These are phyloP conservation scores for Tipula vernalis DNA, from an alignment of 2,888 invertebrate species.

Conservation along the genomic window DNA sequence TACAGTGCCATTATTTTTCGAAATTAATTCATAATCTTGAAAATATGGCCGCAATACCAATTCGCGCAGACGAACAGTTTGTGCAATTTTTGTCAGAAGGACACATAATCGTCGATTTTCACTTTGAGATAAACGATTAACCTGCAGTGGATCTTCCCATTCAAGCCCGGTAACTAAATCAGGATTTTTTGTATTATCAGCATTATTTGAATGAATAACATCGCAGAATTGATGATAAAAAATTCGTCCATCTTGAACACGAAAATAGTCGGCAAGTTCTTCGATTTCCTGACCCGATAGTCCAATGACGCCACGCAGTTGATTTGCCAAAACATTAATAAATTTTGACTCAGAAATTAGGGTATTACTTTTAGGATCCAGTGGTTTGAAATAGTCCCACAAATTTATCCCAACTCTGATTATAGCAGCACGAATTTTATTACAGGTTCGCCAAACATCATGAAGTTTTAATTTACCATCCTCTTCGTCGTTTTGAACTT, in stretches of 20 bases:
- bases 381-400: conserved; percentile 53
- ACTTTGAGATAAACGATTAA: conserved; percentile 47
- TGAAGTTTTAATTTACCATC: conserved; percentile 32
- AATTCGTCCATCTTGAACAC: conserved; percentile 65
- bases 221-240: conserved; percentile 63
- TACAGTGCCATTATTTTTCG: conserved; percentile 61
- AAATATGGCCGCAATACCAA: conserved; percentile 55
- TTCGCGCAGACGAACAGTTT: conserved; percentile 41
- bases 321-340: conserved; percentile 53
- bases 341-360: conserved; percentile 65
- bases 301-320: conserved; percentile 51
- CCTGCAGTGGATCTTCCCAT: conserved; percentile 58
- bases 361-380: conserved; percentile 54
- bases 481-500: background rate
- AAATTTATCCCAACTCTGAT: conserved; percentile 60
- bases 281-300: conserved; percentile 58
- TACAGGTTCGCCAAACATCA: conserved; percentile 66
- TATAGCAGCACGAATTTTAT: conserved; percentile 64
- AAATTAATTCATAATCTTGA: conserved; percentile 36
- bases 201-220: conserved; percentile 54
- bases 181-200: conserved; percentile 37
- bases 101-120: conserved; percentile 56
- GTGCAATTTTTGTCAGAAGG: conserved; percentile 60
- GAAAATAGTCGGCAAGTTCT: conserved; percentile 64
- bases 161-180: conserved; percentile 43